Conservation (phyloP, 2,888 invertebrate genomes). For the Drosophila multiciliata region DNA sequence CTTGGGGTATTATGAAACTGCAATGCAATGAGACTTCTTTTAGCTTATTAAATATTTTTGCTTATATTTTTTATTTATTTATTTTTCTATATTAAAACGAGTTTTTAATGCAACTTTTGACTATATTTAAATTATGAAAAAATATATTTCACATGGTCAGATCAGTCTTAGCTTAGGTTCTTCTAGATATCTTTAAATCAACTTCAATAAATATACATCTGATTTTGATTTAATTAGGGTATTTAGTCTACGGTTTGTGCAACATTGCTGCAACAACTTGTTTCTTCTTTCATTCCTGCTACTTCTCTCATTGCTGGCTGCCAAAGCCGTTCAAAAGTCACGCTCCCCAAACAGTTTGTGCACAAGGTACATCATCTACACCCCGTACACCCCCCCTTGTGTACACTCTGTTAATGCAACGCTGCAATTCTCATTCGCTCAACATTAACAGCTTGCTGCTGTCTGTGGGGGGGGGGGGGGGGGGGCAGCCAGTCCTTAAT, state of each 20-base stretch:
- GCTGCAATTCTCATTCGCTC: slow-evolving; percentile 1
- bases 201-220: background rate
- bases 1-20: background rate
- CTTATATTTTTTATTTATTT: background rate
- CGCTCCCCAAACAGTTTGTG: slow-evolving; percentile 49
- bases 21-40: background rate
- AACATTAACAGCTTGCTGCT: slow-evolving; percentile 37
- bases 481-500: slow-evolving; percentile 26
- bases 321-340: slow-evolving; percentile 40
- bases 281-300: background rate
- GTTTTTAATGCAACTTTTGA: background rate
- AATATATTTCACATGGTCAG: background rate
- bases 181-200: background rate
- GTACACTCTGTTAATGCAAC: too few species aligned
- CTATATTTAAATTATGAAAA: background rate
- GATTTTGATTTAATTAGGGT: background rate
- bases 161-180: background rate
- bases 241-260: background rate
- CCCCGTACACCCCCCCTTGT: background rate
- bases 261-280: background rate
- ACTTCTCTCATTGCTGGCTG: slow-evolving; percentile 26
- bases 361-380: background rate
- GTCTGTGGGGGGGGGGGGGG: slow-evolving; percentile 4
- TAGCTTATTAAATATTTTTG: background rate
- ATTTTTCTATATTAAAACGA: background rate